phyloP scores from a whole-genome alignment of 2,797 vertebrate species.

The Atherinosoma microstoma region DNA sequence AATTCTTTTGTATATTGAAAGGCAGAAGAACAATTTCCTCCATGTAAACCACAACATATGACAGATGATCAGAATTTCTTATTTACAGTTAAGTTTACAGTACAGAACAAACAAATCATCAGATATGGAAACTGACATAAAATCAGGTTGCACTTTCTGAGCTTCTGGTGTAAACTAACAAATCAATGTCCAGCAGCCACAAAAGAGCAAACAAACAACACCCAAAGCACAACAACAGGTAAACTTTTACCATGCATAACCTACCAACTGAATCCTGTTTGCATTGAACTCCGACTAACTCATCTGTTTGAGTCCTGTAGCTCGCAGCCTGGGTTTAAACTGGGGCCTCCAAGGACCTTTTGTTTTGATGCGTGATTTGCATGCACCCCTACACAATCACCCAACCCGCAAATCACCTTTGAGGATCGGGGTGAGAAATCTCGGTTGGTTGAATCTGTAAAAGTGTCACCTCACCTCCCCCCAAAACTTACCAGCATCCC shows the following conservation, averaged over 20 bases:
- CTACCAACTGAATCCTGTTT: constrained; percentile 54
- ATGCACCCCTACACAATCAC: constrained; percentile 42
- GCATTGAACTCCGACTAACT: constrained; percentile 29
- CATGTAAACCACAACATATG: background rate
- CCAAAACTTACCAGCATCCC: constrained; percentile 94
- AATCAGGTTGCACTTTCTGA: background rate
- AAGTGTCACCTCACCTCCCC: constrained; percentile 30
- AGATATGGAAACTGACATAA: background rate
- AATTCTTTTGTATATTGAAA: background rate
- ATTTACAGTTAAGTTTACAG: background rate
- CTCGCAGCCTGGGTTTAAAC: background rate
- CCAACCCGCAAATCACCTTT: constrained; percentile 52
- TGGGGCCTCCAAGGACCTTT: background rate
- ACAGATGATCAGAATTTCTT: background rate
- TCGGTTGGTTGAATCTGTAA: constrained; percentile 37
- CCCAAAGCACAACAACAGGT: background rate
- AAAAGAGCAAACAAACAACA: background rate
- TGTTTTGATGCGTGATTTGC: constrained; percentile 54
- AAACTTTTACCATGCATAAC: constrained; percentile 20
- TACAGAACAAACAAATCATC: background rate
- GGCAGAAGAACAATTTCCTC: background rate
- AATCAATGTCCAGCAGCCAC: background rate
- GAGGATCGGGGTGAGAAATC: constrained; percentile 45
- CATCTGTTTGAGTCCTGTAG: constrained; percentile 6
- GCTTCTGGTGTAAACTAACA: background rate